phyloP scores from a whole-genome alignment of 2,797 vertebrate genomes.

The Channallabes apus region DNA sequence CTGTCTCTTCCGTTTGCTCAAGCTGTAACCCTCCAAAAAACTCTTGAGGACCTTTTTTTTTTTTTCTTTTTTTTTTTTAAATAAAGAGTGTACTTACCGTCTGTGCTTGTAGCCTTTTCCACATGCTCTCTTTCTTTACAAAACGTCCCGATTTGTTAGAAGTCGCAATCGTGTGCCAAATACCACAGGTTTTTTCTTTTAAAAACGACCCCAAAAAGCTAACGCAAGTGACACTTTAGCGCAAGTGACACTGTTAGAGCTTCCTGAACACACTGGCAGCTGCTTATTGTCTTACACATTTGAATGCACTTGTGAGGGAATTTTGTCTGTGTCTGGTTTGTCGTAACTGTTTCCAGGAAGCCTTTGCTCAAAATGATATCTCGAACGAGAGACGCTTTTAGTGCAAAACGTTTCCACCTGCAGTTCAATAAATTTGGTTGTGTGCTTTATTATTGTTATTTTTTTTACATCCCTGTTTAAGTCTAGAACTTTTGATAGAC shows the following conservation, averaged over 20 bases:
- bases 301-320: conserved; percentile 23
- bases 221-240: conserved; percentile 51
- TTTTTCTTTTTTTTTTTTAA: neutral
- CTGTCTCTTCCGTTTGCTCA: neutral
- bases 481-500: conserved; percentile 1
- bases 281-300: neutral
- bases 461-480: neutral
- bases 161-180: conserved; percentile 66
- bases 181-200: conserved; percentile 61
- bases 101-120: neutral
- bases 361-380: conserved; percentile 2
- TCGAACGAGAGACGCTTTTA: conserved; percentile 11
- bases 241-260: conserved; percentile 35
- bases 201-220: conserved; percentile 58
- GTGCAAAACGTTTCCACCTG: neutral
- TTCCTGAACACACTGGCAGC: conserved; percentile 1
- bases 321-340: neutral
- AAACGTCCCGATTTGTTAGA: conserved; percentile 61
- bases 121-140: conserved; percentile 11
- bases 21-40: neutral
- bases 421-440: conserved; percentile 41
- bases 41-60: neutral
- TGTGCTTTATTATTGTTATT: neutral
- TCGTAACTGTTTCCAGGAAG: conserved; percentile 12
- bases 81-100: neutral